phyloP scores from a whole-genome alignment of 1,140 invertebrate genomes.

The Vanessa atalanta region DNA sequence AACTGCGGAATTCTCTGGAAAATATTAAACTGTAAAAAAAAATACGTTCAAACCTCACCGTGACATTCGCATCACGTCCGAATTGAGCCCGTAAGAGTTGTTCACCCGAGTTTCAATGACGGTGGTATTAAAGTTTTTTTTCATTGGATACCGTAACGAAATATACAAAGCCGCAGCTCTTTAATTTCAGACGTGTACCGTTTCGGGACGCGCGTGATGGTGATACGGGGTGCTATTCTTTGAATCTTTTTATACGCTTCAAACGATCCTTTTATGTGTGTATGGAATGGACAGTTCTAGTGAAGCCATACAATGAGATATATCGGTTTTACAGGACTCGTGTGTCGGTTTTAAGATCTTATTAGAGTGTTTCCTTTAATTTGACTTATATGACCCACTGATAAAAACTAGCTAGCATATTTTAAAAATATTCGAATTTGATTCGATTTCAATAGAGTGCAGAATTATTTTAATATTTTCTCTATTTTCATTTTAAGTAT shows the following conservation, averaged over 20 bases:
- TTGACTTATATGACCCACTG: too few species aligned
- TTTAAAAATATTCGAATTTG: too few species aligned
- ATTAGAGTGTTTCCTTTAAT: too few species aligned
- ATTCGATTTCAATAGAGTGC: too few species aligned
- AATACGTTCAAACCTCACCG: conserved; percentile 14
- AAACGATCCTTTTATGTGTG: neutral
- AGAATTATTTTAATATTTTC: too few species aligned
- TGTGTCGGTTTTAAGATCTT: too few species aligned
- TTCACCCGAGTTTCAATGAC: conserved; percentile 41
- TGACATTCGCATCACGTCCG: conserved; percentile 54
- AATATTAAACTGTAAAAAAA: conserved; percentile 36
- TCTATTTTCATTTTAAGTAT: too few species aligned
- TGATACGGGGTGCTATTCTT: conserved; percentile 11
- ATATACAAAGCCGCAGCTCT: conserved; percentile 35
- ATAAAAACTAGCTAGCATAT: too few species aligned
- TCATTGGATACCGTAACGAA: conserved; percentile 34
- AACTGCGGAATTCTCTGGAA: neutral
- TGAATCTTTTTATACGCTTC: neutral
- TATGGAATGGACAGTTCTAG: neutral
- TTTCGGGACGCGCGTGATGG: conserved; percentile 34
- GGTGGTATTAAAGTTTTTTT: conserved; percentile 29
- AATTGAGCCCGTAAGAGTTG: conserved; percentile 56
- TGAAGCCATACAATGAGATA: neutral
- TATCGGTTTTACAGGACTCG: too few species aligned
- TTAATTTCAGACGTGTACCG: conserved; percentile 42